Percentiles rank a stretch among this genome's conserved stretches.
phyloP scores from a whole-genome alignment of 2,797 vertebrate species.

The Anisognathus igniventris region DNA sequence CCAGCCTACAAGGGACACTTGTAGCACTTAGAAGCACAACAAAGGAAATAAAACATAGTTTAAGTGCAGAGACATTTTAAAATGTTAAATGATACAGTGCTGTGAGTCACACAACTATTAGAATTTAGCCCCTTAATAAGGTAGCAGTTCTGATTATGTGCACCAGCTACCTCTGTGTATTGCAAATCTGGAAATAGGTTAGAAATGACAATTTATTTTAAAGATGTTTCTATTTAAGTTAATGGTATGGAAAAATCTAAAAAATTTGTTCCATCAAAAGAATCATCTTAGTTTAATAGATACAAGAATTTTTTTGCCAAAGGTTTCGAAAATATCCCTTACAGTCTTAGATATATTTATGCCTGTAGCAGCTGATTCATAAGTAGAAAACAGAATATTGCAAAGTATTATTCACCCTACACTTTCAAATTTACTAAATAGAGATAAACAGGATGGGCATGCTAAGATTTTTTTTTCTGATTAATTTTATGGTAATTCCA shows the following conservation, averaged over 20 bases:
- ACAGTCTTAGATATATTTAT: neutral
- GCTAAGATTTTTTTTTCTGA: slow-evolving; percentile 65
- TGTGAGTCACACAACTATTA: neutral
- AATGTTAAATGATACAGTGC: neutral
- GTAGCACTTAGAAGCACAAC: neutral
- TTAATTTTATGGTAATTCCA: slow-evolving; percentile 74
- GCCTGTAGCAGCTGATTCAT: neutral
- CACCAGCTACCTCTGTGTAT: neutral
- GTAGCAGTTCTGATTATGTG: neutral
- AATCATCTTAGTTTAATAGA: neutral
- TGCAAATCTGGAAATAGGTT: neutral
- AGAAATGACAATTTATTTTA: neutral
- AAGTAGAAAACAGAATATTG: neutral
- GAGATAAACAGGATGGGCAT: slow-evolving; percentile 28
- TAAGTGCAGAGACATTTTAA: neutral
- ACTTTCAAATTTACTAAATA: slow-evolving; percentile 51
- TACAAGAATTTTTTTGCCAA: neutral
- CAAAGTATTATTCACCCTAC: slow-evolving; percentile 31
- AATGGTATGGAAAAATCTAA: slow-evolving; percentile 5
- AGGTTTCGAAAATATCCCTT: neutral
- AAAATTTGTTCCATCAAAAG: neutral
- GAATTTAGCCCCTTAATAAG: neutral
- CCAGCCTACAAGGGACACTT: neutral
- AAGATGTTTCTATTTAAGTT: slow-evolving; percentile 7
- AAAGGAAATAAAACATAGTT: neutral